These are phyloP conservation scores for Gastracanthus pulcherrimus DNA, from an alignment of 2,888 invertebrate species.

Conservation along the genomic window DNA sequence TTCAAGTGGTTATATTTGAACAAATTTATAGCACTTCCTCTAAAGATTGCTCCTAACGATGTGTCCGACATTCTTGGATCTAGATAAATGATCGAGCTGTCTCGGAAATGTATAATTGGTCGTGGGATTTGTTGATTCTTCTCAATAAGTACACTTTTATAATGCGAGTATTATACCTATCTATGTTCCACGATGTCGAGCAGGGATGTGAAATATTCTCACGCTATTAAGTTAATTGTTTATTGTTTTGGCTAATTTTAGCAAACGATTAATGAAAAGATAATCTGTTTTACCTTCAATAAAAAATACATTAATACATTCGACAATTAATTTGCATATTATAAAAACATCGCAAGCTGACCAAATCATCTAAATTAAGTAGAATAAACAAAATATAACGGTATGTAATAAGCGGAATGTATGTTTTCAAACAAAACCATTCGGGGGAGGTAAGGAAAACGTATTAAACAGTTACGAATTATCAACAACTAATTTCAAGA, in stretches of 20 bases:
- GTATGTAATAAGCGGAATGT: too few species aligned
- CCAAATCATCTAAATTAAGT: too few species aligned
- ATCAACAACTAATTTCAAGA: not conserved
- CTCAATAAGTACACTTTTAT: not conserved
- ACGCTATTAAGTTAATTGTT: not conserved
- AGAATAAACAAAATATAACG: too few species aligned
- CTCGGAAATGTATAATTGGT: not conserved
- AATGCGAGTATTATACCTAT: not conserved
- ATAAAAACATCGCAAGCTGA: too few species aligned
- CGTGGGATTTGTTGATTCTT: not conserved
- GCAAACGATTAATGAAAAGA: not conserved
- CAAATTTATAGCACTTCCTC: not conserved
- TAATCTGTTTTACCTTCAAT: too few species aligned
- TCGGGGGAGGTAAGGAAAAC: too few species aligned
- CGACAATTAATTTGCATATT: too few species aligned
- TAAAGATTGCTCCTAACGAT: not conserved
- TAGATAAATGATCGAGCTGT: not conserved
- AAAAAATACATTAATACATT: not conserved
- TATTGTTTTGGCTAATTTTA: not conserved
- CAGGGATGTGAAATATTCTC: not conserved
- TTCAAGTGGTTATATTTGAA: not conserved
- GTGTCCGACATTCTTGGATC: not conserved
- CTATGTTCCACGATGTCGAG: too few species aligned
- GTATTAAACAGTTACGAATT: not conserved
- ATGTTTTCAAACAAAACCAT: too few species aligned